These are phyloP conservation scores for Oreortyx pictus DNA, from an alignment of 2,797 vertebrate species.

Conservation along the genomic window DNA sequence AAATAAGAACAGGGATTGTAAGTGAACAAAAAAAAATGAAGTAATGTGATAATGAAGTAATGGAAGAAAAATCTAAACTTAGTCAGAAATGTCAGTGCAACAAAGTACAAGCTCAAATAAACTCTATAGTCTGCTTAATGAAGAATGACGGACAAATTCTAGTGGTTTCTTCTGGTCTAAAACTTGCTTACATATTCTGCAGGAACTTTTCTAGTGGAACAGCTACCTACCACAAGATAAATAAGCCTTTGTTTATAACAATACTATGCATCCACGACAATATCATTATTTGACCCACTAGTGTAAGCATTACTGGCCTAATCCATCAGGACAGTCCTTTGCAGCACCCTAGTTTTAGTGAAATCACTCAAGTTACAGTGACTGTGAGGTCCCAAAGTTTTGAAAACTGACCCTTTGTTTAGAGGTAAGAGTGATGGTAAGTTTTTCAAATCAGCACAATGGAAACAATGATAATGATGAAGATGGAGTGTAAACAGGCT, in stretches of 20 bases:
- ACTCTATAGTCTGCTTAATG: background rate
- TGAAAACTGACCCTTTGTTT: background rate
- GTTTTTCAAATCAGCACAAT: background rate
- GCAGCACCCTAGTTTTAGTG: background rate
- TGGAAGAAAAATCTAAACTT: background rate
- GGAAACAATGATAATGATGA: background rate
- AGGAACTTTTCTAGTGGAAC: background rate
- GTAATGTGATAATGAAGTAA: constrained; percentile 20
- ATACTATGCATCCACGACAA: background rate
- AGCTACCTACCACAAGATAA: background rate
- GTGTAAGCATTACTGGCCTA: background rate
- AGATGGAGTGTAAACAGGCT: background rate
- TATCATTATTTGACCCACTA: background rate
- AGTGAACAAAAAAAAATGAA: constrained; percentile 12
- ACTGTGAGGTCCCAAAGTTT: background rate
- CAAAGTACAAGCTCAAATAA: background rate
- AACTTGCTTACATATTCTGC: background rate
- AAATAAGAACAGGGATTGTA: background rate
- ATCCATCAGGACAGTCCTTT: background rate
- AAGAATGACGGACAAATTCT: background rate
- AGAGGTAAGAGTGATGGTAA: background rate
- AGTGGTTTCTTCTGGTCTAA: background rate
- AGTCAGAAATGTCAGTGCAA: background rate
- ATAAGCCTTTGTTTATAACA: background rate
- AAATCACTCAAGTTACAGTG: background rate